A percentile compares a stretch with the other conserved stretches of the same genome.
Evolutionary conservation across 2,797 vertebrate species (phyloP).

Genomic region (Catharus ustulatus): DNA sequence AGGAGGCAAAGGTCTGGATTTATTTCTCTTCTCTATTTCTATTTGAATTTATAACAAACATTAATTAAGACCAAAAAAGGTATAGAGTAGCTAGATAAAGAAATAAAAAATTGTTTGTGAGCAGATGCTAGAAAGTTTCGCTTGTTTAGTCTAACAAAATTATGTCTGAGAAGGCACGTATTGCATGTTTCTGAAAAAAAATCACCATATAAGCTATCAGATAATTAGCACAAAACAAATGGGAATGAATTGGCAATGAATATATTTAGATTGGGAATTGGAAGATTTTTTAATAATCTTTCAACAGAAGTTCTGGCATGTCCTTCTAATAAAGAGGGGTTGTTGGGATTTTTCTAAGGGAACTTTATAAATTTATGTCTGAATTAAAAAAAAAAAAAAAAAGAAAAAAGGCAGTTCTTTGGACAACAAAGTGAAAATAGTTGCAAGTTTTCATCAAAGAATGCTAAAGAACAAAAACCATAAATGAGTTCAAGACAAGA

Average conservation of each 20-base stretch:
- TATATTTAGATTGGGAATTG: not conserved
- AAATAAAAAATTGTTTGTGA: not conserved
- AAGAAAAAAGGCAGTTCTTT: not conserved
- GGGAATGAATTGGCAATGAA: not conserved
- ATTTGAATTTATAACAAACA: not conserved
- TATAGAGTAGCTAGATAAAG: not conserved
- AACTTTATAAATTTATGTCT: not conserved
- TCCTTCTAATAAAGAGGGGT: not conserved
- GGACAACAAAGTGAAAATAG: not conserved
- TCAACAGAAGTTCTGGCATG: not conserved
- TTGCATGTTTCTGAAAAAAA: not conserved
- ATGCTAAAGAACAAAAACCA: not conserved
- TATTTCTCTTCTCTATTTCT: not conserved
- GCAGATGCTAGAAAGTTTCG: not conserved
- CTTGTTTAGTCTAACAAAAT: not conserved
- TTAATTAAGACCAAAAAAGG: not conserved
- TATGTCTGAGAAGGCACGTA: not conserved
- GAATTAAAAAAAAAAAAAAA: not conserved
- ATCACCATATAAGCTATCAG: not conserved
- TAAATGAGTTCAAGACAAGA: not conserved
- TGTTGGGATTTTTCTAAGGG: not conserved
- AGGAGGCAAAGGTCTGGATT: not conserved
- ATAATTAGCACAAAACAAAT: not conserved
- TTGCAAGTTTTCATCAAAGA: not conserved
- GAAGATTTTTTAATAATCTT: not conserved